phyloP scores from a whole-genome alignment of 2,888 invertebrate genomes.

The Synanthedon myopaeformis region DNA sequence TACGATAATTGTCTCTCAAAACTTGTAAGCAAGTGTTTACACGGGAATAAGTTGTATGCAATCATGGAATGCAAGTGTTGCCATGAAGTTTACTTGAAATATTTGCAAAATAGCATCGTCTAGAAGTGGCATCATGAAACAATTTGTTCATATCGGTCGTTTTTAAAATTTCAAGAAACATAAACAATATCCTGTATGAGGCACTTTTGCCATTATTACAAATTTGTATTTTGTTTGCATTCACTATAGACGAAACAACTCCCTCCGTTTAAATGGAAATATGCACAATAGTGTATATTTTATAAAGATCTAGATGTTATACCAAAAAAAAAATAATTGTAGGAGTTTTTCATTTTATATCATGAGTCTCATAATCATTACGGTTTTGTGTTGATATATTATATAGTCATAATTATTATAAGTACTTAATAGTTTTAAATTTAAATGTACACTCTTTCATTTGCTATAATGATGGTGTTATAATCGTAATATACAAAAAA shows the following conservation, averaged over 20 bases:
- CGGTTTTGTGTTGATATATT: slow-evolving; percentile 25
- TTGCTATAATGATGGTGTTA: slow-evolving; percentile 18
- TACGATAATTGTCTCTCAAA: no score
- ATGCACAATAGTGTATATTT: neutral
- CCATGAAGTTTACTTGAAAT: no score
- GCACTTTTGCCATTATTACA: no score
- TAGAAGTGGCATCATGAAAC: neutral
- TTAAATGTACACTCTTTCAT: slow-evolving; percentile 19
- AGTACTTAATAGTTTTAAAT: slow-evolving; percentile 18
- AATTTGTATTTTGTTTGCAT: no score
- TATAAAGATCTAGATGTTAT: slow-evolving; percentile 1
- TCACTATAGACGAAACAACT: neutral
- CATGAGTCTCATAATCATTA: slow-evolving; percentile 38
- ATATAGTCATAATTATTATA: slow-evolving; percentile 34
- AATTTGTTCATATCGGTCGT: neutral
- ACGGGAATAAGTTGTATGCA: no score
- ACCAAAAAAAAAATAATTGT: slow-evolving; percentile 6
- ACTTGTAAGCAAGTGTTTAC: no score
- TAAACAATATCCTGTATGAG: no score
- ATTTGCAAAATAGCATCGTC: neutral
- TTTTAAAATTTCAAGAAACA: no score
- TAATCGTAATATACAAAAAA: neutral
- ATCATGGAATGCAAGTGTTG: no score
- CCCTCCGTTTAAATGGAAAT: neutral
- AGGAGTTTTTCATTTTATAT: slow-evolving; percentile 9